Evolutionary conservation across 2,888 invertebrate genomes (phyloP), one percentile per base, ranked within the genome.

Genomic region (Resseliella maxima): DNA sequence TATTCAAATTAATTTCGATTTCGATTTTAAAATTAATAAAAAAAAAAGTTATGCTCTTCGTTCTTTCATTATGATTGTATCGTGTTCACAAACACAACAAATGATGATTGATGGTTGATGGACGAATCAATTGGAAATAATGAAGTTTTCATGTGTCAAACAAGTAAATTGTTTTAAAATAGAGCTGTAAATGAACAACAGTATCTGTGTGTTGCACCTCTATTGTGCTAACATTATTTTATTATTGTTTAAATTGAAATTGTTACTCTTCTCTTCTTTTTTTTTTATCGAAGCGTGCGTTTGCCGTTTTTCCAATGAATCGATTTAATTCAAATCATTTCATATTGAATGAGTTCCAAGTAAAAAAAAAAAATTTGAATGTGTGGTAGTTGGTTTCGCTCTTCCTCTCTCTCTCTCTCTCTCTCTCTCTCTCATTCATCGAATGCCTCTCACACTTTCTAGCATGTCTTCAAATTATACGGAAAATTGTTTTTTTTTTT

Each of bases 121-220:
- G 31, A 72, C 31, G 72, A 72, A 72, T 72, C 18, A 72, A 31
- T 72, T 35, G 72, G 31, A 31, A 72, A 72, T 72, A 72, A 72
- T 72, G 72, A 72, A 72, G 72, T 31, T 72, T 72, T 72, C 72
- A 72, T 72, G 18, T 31, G 72, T 72, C 72, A 72, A 59, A 72
- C 31, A 27, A 31, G 35, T 72, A 35, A 72, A 72, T 31, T 72
- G 27, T 31, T 72, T 35, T 72, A 27, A 31, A 31, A 31, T n/a
- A 72, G 12, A 59, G 18, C 2, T 12, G 18, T 21, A 50, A 50
- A n/a, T n/a, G n/a, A n/a, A n/a, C n/a, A n/a, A n/a, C n/a, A n/a
- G n/a, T n/a, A n/a, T n/a, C n/a, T n/a, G n/a, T 2, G 18, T 18
- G 2, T 21, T 50, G 41, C 41, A 21, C 50, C n/a, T 21, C 59